phyloP scores from a whole-genome alignment of 2,113 vertebrate genomes.

The Peromyscus maniculatus region DNA sequence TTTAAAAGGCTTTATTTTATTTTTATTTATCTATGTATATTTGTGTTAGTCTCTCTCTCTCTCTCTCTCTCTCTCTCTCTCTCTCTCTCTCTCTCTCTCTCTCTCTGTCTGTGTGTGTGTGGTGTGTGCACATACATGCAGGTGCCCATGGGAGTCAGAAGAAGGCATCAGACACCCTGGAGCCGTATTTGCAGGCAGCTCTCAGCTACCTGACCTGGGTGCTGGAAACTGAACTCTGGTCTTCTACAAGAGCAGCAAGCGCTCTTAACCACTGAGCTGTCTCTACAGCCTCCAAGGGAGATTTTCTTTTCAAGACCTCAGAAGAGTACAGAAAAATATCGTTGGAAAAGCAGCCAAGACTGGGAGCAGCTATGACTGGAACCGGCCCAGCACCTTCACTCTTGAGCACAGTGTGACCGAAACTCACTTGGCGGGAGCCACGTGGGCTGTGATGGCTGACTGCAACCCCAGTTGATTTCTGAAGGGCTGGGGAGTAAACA shows the following conservation, averaged over 20 bases:
- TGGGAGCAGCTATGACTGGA: not conserved
- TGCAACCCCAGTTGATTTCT: not conserved
- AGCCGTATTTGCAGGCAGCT: not conserved
- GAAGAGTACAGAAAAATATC: constrained; percentile 25
- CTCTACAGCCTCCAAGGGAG: not conserved
- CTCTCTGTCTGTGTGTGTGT: not conserved
- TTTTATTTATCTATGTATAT: not conserved
- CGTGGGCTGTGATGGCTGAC: not conserved
- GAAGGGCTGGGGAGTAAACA: not conserved
- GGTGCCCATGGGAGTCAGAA: not conserved
- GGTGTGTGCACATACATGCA: too few species aligned
- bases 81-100: too few species aligned
- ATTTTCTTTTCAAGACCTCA: constrained; percentile 43
- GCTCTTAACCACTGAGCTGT: not conserved
- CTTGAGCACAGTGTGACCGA: not conserved
- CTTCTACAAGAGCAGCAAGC: not conserved
- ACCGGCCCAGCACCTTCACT: not conserved
- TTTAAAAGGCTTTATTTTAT: not conserved
- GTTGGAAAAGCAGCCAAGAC: not conserved
- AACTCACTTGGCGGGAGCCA: not conserved
- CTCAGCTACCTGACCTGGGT: not conserved
- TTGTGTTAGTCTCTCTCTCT: too few species aligned
- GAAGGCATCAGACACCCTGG: not conserved
- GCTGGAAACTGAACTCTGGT: not conserved
- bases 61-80: too few species aligned